Base-by-base conservation (phyloP, 2,888 invertebrate species). In the Pachycephus smyrnensis region DNA sequence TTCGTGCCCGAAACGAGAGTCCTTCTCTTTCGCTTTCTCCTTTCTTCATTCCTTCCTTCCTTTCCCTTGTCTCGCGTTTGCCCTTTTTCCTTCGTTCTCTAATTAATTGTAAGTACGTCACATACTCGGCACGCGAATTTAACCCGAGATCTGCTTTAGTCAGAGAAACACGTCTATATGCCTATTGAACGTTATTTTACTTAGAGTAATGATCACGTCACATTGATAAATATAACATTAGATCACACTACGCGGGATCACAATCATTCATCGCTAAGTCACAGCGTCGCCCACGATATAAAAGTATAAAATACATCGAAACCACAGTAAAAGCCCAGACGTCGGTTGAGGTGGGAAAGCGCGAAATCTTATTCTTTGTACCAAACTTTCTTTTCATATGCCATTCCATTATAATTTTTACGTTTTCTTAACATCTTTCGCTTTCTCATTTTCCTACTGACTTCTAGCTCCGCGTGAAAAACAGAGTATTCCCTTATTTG, bases 251-350 rank as follows among this genome's bases (percentile, higher is more conserved):
- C 81, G 84, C 78, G 81, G 82, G 79, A 86, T 86, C 87, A 87
- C 87, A 86, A 87, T 87, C 86, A 85, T 84, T 81, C 85, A 76
- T 85, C 84, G 77, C 82, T 82, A 80, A 77, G 78, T 81, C 82
- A 83, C 85, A 82, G 81, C 84, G 80, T 86, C 85, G 84, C 83
- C 81, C 86, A 84, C 87, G 84, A 88, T 91, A 91, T 91, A 91
- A 91, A 91, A 91, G 90, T 91, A 91, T 89, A 91, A 91, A 91
- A 90, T 90, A 86, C 89, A 85, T 83, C 82, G 82, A 85, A 83
- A 81, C 82, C 78, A 6, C 81, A 40, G 68, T 69, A 68, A 75
- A 68, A 71, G 71, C 71, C 55, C 2, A 23, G 31, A 71, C 71
- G 71, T 71, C 71, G 71, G 32, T 71, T 31, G 71, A 12, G 6